phyloP scores from a whole-genome alignment of 2,888 invertebrate species.

The Orthosia gothica region DNA sequence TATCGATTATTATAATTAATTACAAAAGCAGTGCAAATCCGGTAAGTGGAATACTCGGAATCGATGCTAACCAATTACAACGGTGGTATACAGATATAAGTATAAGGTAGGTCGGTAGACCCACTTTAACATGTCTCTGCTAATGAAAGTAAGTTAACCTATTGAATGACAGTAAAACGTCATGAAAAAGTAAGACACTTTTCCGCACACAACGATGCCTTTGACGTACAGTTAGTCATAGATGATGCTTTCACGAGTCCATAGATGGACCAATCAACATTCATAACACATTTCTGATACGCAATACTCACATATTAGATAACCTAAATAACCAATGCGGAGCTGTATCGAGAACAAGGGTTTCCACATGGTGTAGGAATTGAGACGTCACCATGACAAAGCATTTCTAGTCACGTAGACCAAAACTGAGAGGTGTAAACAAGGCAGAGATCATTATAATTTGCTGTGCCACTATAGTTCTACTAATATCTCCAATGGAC shows the following conservation, averaged over 20 bases:
- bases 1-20: conserved; percentile 10
- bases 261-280: neutral
- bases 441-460: conserved; percentile 22
- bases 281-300: neutral
- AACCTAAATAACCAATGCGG: conserved; percentile 17
- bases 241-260: neutral
- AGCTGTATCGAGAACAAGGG: conserved; percentile 15
- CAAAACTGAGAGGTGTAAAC: conserved; percentile 20
- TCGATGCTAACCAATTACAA: neutral
- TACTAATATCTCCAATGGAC: no score
- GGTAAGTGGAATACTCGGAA: neutral
- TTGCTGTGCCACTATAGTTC: neutral
- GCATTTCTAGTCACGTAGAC: conserved; percentile 36
- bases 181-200: conserved; percentile 6
- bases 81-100: neutral
- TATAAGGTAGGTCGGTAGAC: conserved; percentile 1
- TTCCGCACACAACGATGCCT: neutral
- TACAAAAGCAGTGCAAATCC: conserved; percentile 4
- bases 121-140: conserved; percentile 14
- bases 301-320: conserved; percentile 11
- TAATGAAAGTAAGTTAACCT: conserved; percentile 19
- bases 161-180: conserved; percentile 4
- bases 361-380: conserved; percentile 25
- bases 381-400: conserved; percentile 35
- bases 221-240: conserved; percentile 5